Percentiles rank a stretch among this genome's conserved stretches.
phyloP scores from a whole-genome alignment of 2,113 vertebrate genomes.

The Lagopus leucura region DNA sequence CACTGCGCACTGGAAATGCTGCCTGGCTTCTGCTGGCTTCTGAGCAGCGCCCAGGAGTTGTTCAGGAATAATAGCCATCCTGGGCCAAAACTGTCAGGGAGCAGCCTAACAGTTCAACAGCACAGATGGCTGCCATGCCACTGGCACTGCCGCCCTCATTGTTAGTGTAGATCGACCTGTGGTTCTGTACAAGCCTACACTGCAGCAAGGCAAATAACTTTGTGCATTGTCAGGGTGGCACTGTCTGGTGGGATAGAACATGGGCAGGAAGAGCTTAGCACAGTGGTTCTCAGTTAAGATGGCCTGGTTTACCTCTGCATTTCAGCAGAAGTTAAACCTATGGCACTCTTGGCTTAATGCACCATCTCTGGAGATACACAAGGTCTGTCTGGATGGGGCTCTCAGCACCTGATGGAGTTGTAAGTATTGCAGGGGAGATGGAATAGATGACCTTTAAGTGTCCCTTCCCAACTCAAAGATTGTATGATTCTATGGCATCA shows the following conservation, averaged over 20 bases:
- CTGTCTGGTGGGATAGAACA: not conserved
- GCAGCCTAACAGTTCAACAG: not conserved
- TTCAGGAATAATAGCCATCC: not conserved
- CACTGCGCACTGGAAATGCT: fast-evolving
- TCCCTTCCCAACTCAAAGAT: too few relatives aligned
- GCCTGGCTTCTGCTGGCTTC: not conserved
- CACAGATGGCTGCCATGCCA: fast-evolving
- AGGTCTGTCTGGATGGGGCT: too few relatives aligned
- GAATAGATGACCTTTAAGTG: too few relatives aligned
- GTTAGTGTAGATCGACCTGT: not conserved
- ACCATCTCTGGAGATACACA: too few relatives aligned
- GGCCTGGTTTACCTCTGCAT: not conserved
- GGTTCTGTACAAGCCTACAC: not conserved
- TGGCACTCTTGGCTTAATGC: not conserved
- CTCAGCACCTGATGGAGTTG: too few relatives aligned
- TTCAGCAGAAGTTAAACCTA: not conserved
- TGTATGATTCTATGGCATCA: not conserved
- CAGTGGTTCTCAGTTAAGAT: not conserved
- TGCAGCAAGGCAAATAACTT: not conserved
- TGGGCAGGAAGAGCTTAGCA: not conserved
- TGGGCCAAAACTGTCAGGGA: not conserved
- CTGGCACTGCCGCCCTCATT: not conserved
- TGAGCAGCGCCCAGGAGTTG: not conserved
- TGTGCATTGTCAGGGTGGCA: not conserved
- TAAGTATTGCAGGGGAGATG: too few relatives aligned